A percentile compares a stretch with the other conserved stretches of the same genome.
phyloP scores from a whole-genome alignment of 2,888 invertebrate species.

The Ptychoptera albimana region DNA sequence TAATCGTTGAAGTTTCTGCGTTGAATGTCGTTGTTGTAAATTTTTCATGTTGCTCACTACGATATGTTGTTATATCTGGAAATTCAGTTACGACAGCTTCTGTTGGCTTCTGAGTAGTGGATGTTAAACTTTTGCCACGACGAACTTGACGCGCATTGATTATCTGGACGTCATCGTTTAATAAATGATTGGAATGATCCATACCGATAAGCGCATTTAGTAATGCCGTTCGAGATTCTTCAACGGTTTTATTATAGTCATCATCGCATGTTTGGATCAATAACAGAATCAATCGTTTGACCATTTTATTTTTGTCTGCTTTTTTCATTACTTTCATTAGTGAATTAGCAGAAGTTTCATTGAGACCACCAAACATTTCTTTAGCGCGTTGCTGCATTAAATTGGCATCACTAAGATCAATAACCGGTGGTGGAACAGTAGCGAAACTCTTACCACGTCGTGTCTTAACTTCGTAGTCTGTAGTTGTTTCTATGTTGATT shows the following conservation, averaged over 20 bases:
- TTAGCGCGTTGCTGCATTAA: slow-evolving; percentile 49
- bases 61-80: slow-evolving; percentile 15
- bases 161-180: slow-evolving; percentile 7
- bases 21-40: slow-evolving; percentile 1
- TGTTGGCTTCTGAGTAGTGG: slow-evolving; percentile 26
- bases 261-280: slow-evolving; percentile 65
- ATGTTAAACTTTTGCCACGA: slow-evolving; percentile 10
- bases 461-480: slow-evolving; percentile 24
- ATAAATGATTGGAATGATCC: slow-evolving; percentile 24
- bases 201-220: slow-evolving; percentile 52
- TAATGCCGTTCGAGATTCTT: slow-evolving; percentile 50
- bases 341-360: slow-evolving; percentile 56
- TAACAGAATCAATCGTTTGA: slow-evolving; percentile 53
- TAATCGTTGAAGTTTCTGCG: neutral
- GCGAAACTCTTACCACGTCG: slow-evolving; percentile 9
- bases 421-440: slow-evolving; percentile 8
- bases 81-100: slow-evolving; percentile 26
- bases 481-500: slow-evolving; percentile 20
- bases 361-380: slow-evolving; percentile 58
- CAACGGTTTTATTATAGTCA: slow-evolving; percentile 51
- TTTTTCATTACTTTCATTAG: slow-evolving; percentile 69
- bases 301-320: slow-evolving; percentile 59
- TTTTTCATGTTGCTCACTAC: slow-evolving; percentile 10
- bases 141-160: slow-evolving; percentile 13
- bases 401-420: slow-evolving; percentile 14